Evolutionary conservation across 1,140 invertebrate genomes (phyloP), one percentile per base, ranked within the genome.

Genomic region (Apis dorsata): DNA sequence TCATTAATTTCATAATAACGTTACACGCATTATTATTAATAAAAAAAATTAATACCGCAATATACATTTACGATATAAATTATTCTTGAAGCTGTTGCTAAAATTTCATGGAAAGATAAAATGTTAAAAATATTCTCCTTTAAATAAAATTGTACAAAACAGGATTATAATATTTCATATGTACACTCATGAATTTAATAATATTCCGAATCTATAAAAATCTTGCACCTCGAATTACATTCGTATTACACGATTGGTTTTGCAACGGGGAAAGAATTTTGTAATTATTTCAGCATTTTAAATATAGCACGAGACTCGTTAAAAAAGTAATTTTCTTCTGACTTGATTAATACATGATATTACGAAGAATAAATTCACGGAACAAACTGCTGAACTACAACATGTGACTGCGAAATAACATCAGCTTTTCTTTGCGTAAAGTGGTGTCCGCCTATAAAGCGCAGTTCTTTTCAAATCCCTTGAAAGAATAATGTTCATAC

Each of bases 291-390:
- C 28, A 57, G 19, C 17, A 72, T 34, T 72, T 72, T 21, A 72
- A 72, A 53, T 15, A 55, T 15, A 55, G 24, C 17, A 53, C 24
- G n/a, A 15, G 70, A 44, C 49, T 69, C 21, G 66, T 69, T 51
- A n/a, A 69, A 72, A 72, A 53, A 72, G 17, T 28, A 72, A 55
- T 72, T 72, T 72, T 28, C 70, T 34, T 72, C 53, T 13, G 53
- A 9, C 28, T 72, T 57, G 24, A 57, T 57, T 72, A 72, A 72
- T 72, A 72, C 51, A 21, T 21, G 70, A 21, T 24, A 72, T 57
- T 72, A 57, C 11, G 24, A 53, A 12, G 19, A 53, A 13, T 72
- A 57, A 28, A 57, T 57, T 72, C 2, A 5, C 53, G 10, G 17
- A 34, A 57, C 51, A 57, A 19, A 53, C 19, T 57, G 70, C 19